Base-by-base conservation (phyloP, 2,113 vertebrate genomes). In the Perccottus glenii region DNA sequence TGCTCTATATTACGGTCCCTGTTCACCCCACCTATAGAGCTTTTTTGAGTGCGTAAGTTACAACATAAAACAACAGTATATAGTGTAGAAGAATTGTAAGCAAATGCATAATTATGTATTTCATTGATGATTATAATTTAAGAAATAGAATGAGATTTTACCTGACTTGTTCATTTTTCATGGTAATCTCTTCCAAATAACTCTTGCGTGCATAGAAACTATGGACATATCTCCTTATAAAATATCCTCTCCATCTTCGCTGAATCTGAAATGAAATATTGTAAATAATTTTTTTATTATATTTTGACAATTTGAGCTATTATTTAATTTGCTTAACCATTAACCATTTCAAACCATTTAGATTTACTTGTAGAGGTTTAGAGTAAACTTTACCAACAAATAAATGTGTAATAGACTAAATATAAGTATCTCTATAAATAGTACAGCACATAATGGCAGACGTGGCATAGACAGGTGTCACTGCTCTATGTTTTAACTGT, bases 131-230 rank as follows among this genome's bases (percentile, higher is more conserved):
- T 27, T 27, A 27, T 27, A 27, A 27, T 46, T 11, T 46, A 35
- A 55, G 2, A 55, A 43, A 11, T 38, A 58, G 16, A 40, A 58
- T 16, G 4, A 3, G 32, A 15, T 78, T 88, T 93, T 91, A 99
- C 98, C 96, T 96, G 83, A 97, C 79, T 70, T 92, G 70, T 4
- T 92, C 76, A 11, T 98, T 96, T 76, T 94, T 94, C 67, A 91
- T 67, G 56, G 84, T 80, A 74, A 99, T 11, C 19, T 87, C 91
- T 81, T 90, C 86, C 85, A 98, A 77, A 58, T 96, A 98, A 6
- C 78, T 87, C 90, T 95, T 97, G 67, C 95, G 89, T 60, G 90
- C 94, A 66, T 93, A 95, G 87, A 94, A 99, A 91, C 94, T 94
- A 85, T 96, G 95, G 70, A 94, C 80, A 57, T 95, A 92, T 67